A percentile compares a stretch with the other conserved stretches of the same genome.
Evolutionary conservation across 2,888 invertebrate genomes (phyloP).

Genomic region (Amiota communis): DNA sequence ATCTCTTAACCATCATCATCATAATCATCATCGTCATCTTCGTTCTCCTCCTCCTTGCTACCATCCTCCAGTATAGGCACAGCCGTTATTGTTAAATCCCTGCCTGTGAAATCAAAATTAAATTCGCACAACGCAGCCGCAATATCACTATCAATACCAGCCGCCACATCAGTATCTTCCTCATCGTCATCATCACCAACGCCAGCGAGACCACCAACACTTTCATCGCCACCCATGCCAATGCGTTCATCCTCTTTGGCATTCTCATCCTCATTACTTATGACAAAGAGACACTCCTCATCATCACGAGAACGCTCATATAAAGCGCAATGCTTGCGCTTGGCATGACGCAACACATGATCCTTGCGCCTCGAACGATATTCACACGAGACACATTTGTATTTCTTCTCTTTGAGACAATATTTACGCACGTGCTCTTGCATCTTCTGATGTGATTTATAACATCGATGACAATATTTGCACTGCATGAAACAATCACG

Average conservation of each 20-base stretch:
- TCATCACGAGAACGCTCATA: constrained; percentile 63
- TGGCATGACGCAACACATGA: constrained; percentile 71
- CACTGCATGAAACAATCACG: constrained; percentile 69
- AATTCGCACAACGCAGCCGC: constrained; percentile 53
- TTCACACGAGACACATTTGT: constrained; percentile 71
- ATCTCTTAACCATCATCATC: constrained; percentile 58
- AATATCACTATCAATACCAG: constrained; percentile 58
- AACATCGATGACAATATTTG: constrained; percentile 71
- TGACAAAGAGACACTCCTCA: constrained; percentile 67
- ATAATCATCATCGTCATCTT: constrained; percentile 68
- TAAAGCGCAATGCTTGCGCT: constrained; percentile 69
- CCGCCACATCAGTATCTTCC: constrained; percentile 43
- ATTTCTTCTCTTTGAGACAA: constrained; percentile 72
- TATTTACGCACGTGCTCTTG: constrained; percentile 72
- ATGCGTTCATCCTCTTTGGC: constrained; percentile 47
- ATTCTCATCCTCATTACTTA: constrained; percentile 68
- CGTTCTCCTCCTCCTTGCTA: constrained; percentile 62
- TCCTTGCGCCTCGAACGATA: constrained; percentile 72
- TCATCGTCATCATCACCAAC: constrained; percentile 44
- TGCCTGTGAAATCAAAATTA: constrained; percentile 65
- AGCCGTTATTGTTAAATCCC: constrained; percentile 67
- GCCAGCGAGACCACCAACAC: constrained; percentile 44
- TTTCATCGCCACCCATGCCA: constrained; percentile 40
- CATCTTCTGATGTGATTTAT: constrained; percentile 69
- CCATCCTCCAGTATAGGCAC: constrained; percentile 55